phyloP scores from a whole-genome alignment of 2,888 invertebrate species.

The Acleris literana region DNA sequence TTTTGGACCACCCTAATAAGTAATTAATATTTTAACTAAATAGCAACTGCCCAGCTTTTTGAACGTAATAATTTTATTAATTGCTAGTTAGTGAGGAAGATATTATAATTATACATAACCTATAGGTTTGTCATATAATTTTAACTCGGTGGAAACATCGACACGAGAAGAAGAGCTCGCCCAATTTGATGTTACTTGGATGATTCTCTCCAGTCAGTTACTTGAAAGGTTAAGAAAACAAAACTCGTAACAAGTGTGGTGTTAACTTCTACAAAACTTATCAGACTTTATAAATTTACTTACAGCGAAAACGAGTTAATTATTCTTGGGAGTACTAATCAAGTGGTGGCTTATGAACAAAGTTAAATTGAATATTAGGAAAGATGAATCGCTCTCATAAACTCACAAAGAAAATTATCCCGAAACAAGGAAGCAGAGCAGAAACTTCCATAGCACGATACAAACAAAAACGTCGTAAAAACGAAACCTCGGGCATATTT shows the following conservation, averaged over 20 bases:
- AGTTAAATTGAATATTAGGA: slow-evolving; percentile 20
- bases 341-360: slow-evolving; percentile 19
- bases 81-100: no score
- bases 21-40: no score
- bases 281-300: slow-evolving; percentile 13
- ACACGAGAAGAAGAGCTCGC: no score
- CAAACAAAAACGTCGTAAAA: slow-evolving; percentile 25
- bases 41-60: no score
- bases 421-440: slow-evolving; percentile 15
- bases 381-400: slow-evolving; percentile 30
- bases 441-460: slow-evolving; percentile 28
- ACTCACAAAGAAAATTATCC: slow-evolving; percentile 27
- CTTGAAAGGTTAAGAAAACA: slow-evolving; percentile 19
- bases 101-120: no score
- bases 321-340: slow-evolving; percentile 17
- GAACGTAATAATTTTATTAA: no score
- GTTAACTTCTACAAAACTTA: slow-evolving; percentile 19
- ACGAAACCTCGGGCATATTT: slow-evolving; percentile 35
- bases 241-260: slow-evolving; percentile 22
- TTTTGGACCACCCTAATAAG: no score
- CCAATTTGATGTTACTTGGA: not conserved
- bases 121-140: not conserved
- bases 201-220: not conserved
- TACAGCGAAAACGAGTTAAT: slow-evolving; percentile 19
- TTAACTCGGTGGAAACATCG: not conserved